Evolutionary conservation across 2,797 vertebrate genomes (phyloP).

Genomic region (Martes flavigula): DNA sequence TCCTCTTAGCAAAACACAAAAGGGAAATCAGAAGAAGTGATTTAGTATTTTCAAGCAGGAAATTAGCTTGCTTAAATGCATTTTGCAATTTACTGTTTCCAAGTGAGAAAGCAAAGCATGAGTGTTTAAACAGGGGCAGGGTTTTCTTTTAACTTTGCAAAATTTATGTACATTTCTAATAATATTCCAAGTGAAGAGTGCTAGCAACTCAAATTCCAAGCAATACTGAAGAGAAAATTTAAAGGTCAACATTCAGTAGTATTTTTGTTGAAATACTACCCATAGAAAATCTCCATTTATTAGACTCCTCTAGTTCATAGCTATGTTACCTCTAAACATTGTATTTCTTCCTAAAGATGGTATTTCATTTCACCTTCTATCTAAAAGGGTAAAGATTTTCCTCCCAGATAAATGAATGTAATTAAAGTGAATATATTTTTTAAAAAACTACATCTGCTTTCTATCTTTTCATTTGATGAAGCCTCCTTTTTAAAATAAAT

Average conservation of each 20-base stretch:
- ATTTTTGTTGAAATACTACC: not conserved
- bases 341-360: not conserved
- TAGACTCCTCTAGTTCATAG: not conserved
- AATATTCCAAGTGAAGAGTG: not conserved
- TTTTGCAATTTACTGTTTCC: not conserved
- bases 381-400: not conserved
- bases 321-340: not conserved
- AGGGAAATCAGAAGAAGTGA: not conserved
- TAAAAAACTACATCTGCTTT: not conserved
- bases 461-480: not conserved
- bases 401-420: not conserved
- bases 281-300: not conserved
- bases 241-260: not conserved
- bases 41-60: not conserved
- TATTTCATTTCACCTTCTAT: not conserved
- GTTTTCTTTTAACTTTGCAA: not conserved
- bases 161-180: not conserved
- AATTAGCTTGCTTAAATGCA: not conserved
- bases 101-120: not conserved
- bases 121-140: not conserved
- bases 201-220: conserved; percentile 25
- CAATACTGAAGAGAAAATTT: not conserved
- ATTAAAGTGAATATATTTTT: not conserved
- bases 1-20: not conserved
- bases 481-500: not conserved